These are phyloP conservation scores for Syrista parreyssii DNA, from an alignment of 2,888 invertebrate species.

Conservation along the genomic window DNA sequence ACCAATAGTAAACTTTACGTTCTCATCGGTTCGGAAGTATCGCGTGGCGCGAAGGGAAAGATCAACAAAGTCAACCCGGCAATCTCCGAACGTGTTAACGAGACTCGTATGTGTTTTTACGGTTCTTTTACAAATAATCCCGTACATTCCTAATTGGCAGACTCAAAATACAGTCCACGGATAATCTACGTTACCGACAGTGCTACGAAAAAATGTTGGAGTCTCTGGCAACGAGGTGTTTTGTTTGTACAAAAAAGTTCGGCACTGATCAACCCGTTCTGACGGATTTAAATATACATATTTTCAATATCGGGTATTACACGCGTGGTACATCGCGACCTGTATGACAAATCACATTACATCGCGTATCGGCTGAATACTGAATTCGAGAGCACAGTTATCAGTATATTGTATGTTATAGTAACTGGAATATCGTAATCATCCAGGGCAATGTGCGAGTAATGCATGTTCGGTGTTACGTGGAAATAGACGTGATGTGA, in stretches of 20 bases:
- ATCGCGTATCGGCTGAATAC: not conserved
- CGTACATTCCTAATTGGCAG: not conserved
- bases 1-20: no score
- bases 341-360: not conserved
- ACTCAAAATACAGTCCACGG: not conserved
- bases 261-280: not conserved
- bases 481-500: not conserved
- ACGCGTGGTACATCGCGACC: not conserved
- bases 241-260: not conserved
- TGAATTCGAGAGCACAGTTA: not conserved
- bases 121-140: not conserved
- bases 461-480: not conserved
- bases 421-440: conserved; percentile 19
- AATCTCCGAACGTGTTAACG: not conserved
- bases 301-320: not conserved
- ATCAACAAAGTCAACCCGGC: no score
- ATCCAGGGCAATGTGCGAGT: conserved; percentile 21
- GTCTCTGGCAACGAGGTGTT: not conserved
- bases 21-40: no score
- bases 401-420: not conserved
- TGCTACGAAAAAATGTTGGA: not conserved
- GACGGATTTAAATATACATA: not conserved
- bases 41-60: no score
- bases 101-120: not conserved
- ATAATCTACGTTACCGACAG: not conserved